Conservation (phyloP, 2,797 vertebrate species). For the Centroberyx gerrardi region DNA sequence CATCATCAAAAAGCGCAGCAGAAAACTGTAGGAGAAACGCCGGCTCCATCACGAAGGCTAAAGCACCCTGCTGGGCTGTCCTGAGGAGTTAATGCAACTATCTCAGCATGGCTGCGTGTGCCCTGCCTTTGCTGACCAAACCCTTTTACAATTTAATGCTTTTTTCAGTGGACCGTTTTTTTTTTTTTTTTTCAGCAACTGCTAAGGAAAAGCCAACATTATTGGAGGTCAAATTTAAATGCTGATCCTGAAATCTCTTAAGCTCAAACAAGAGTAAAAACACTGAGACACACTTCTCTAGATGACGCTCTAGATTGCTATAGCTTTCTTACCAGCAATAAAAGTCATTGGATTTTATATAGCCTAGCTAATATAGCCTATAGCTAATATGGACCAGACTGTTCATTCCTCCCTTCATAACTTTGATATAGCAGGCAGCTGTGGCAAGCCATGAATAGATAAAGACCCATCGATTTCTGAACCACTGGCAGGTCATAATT, state of each 20-base stretch:
- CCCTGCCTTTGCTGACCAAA: background rate
- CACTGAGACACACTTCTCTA: background rate
- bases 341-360: background rate
- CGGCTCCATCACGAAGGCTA: constrained; percentile 43
- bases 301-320: background rate
- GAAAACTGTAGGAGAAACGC: constrained; percentile 22
- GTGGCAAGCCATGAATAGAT: constrained; percentile 6
- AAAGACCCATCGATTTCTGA: constrained; percentile 23
- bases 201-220: constrained; percentile 5
- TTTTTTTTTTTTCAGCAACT: background rate
- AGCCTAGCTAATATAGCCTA: background rate
- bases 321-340: background rate
- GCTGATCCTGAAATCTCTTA: constrained; percentile 9
- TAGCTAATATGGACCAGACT: background rate
- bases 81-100: constrained; percentile 28
- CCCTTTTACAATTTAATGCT: constrained; percentile 35
- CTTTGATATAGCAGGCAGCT: constrained; percentile 18
- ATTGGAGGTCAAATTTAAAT: background rate
- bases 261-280: background rate
- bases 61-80: constrained; percentile 28
- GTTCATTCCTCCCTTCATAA: background rate
- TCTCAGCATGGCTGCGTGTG: constrained; percentile 12
- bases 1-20: constrained; percentile 29
- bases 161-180: background rate
- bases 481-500: constrained; percentile 25